phyloP scores from a whole-genome alignment of 2,888 invertebrate genomes.

The Agriopis aurantiaria region DNA sequence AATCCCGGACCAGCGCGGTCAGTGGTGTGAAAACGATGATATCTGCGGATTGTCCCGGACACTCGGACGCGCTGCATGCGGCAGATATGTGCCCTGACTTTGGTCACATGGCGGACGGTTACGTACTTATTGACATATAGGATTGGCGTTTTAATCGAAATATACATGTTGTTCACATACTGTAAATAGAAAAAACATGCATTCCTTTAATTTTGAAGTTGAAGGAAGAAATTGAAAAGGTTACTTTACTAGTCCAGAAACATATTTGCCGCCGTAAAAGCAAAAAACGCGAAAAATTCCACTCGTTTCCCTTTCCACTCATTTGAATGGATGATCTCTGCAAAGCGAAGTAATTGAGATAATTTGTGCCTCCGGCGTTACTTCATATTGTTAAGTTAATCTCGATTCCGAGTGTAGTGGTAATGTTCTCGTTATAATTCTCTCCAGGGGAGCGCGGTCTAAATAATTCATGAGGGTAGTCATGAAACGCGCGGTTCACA shows the following conservation, averaged over 20 bases:
- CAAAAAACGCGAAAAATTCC: not conserved
- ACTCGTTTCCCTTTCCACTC: not conserved
- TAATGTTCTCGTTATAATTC: constrained; percentile 34
- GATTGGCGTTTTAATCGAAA: not conserved
- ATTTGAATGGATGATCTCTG: constrained; percentile 19
- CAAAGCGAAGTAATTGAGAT: constrained; percentile 7
- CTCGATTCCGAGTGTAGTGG: constrained; percentile 30
- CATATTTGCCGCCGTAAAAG: too few species aligned
- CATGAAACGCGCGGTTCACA: constrained; percentile 37
- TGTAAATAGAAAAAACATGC: not conserved
- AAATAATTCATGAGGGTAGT: constrained; percentile 43
- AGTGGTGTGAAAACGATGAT: constrained; percentile 18
- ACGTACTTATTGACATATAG: not conserved
- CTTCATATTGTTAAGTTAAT: constrained; percentile 32
- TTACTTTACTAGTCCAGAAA: too few species aligned
- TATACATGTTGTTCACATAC: not conserved
- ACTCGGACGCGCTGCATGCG: constrained; percentile 2
- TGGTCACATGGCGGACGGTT: not conserved
- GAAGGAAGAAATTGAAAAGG: too few species aligned
- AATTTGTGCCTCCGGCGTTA: constrained; percentile 22
- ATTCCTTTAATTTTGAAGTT: too few species aligned
- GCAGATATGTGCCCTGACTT: constrained; percentile 7
- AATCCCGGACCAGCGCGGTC: not conserved
- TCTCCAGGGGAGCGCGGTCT: constrained; percentile 24
- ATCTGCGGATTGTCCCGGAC: constrained; percentile 8